Percentiles rank a stretch among this genome's conserved stretches.
Conservation (phyloP, 2,797 vertebrate genomes). For the Netta rufina region DNA sequence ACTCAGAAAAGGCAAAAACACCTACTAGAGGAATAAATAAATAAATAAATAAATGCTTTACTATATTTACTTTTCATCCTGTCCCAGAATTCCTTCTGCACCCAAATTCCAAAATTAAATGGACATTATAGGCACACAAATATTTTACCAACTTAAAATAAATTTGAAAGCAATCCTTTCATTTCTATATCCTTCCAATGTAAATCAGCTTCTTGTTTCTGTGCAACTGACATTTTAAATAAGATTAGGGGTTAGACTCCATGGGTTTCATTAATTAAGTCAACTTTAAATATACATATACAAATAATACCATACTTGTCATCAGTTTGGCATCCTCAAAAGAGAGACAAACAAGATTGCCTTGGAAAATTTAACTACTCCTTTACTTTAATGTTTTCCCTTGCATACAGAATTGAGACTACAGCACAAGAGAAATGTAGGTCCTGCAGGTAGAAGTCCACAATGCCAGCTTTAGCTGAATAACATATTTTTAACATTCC, state of each 20-base stretch:
- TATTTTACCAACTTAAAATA: slow-evolving; percentile 57
- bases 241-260: slow-evolving; percentile 25
- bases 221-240: slow-evolving; percentile 21
- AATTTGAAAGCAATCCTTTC: slow-evolving; percentile 46
- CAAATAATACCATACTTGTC: slow-evolving; percentile 7
- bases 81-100: slow-evolving; percentile 1
- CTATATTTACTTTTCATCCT: slow-evolving; percentile 13
- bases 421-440: not conserved
- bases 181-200: slow-evolving; percentile 11
- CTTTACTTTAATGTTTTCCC: slow-evolving; percentile 8
- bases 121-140: slow-evolving; percentile 18
- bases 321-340: slow-evolving; percentile 14
- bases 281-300: slow-evolving; percentile 36
- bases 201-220: slow-evolving; percentile 50
- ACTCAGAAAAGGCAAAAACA: not conserved
- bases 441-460: slow-evolving; percentile 13
- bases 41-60: not conserved
- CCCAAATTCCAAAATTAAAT: slow-evolving; percentile 40
- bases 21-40: not conserved
- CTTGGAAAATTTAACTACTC: slow-evolving; percentile 8
- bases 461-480: not conserved
- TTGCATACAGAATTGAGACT: not conserved
- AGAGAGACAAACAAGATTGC: not conserved
- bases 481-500: slow-evolving; percentile 25
- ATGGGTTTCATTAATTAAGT: slow-evolving; percentile 38